Evolutionary conservation across 2,113 vertebrate species (phyloP).

Genomic region (Ginglymostoma cirratum): DNA sequence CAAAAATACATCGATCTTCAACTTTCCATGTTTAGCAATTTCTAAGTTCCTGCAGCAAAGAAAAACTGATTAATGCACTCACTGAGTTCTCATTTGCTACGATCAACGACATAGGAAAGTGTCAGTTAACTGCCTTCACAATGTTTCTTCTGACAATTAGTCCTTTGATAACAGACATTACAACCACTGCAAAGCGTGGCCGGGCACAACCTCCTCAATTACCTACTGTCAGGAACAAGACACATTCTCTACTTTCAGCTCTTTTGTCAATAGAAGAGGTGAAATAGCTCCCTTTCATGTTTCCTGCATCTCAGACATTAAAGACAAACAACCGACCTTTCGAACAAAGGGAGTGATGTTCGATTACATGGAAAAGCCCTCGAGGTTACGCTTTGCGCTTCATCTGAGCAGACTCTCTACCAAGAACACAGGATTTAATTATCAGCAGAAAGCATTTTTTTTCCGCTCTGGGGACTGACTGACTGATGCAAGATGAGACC

Average conservation of each 20-base stretch:
- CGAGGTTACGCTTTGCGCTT: conserved; percentile 1
- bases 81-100: conserved; percentile 14
- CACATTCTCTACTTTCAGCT: conserved; percentile 13
- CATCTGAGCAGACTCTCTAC: conserved; percentile 12
- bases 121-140: not conserved
- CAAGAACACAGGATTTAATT: conserved; percentile 33
- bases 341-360: conserved; percentile 23
- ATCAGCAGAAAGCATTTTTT: conserved; percentile 33
- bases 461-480: not conserved
- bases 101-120: not conserved
- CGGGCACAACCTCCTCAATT: conserved; percentile 13
- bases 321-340: conserved; percentile 18
- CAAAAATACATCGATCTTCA: not conserved
- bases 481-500: conserved; percentile 22
- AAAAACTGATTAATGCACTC: conserved; percentile 2
- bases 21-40: not conserved
- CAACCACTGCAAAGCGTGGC: conserved; percentile 8
- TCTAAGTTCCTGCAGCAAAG: not conserved
- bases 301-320: conserved; percentile 26
- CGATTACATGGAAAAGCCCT: conserved; percentile 34
- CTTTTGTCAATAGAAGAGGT: conserved; percentile 12
- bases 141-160: conserved; percentile 17
- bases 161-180: conserved; percentile 15
- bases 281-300: conserved; percentile 28
- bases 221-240: conserved; percentile 17